Percentiles rank a stretch among this genome's conserved stretches.
phyloP scores from a whole-genome alignment of 35 echinoderm and acorn worm species.

The Eucidaris tribuloides region DNA sequence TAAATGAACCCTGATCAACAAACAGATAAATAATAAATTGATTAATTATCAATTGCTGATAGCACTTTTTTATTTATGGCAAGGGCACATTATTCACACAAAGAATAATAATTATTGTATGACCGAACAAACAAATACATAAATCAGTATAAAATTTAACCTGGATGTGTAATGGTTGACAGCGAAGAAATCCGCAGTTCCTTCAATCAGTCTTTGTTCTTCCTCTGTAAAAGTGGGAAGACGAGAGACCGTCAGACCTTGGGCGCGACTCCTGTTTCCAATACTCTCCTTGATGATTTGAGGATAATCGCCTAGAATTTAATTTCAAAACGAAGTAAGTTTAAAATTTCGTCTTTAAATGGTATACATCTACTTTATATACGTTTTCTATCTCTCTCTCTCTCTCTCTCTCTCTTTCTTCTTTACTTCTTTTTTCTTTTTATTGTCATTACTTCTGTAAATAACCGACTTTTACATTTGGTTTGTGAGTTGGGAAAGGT shows the following conservation, averaged over 20 bases:
- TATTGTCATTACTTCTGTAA: too few species aligned
- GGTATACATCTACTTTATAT: too few species aligned
- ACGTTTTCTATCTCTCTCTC: too few species aligned
- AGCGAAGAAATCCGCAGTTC: constrained; percentile 61
- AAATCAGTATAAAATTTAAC: not conserved
- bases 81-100: too few species aligned
- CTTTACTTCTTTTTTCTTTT: too few species aligned
- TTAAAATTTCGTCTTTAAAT: too few species aligned
- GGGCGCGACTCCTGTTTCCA: constrained; percentile 19
- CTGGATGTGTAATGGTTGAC: constrained; percentile 78
- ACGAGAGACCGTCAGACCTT: constrained; percentile 30
- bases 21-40: not conserved
- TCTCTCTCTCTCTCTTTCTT: too few species aligned
- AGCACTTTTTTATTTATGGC: too few species aligned
- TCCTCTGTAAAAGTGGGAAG: constrained; percentile 65
- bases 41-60: not conserved
- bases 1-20: too few species aligned
- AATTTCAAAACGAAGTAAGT: too few species aligned
- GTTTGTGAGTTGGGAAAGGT: too few species aligned
- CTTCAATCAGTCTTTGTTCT: constrained; percentile 35
- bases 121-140: not conserved
- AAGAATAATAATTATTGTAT: not conserved
- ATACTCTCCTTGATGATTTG: constrained; percentile 35
- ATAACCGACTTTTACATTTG: too few species aligned
- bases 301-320: constrained; percentile 66